phyloP scores from a whole-genome alignment of 2,113 vertebrate species.

The Pelodiscus sinensis region DNA sequence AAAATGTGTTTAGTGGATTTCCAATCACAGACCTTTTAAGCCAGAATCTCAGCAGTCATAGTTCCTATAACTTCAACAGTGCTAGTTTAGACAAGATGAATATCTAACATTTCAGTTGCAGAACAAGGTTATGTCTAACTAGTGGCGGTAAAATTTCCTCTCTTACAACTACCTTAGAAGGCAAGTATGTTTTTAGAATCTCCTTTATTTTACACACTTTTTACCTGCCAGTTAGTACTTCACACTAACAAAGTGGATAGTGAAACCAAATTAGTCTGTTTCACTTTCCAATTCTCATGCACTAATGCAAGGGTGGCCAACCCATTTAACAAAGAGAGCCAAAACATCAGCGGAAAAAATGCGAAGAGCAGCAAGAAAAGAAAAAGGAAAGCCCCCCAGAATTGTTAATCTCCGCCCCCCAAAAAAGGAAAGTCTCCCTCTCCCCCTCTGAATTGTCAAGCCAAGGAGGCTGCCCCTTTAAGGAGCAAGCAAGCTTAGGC shows the following conservation, averaged over 20 bases:
- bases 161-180: not conserved
- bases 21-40: not conserved
- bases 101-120: not conserved
- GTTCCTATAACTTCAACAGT: rapidly evolving
- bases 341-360: no score
- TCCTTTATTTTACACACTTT: not conserved
- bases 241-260: not conserved
- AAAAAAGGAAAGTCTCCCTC: no score
- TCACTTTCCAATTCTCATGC: not conserved
- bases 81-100: not conserved
- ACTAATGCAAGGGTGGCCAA: not conserved
- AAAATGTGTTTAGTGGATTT: not conserved
- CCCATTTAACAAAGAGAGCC: no score
- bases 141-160: not conserved
- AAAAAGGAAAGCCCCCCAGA: no score
- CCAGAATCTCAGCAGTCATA: not conserved
- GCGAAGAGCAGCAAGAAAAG: no score
- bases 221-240: not conserved
- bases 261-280: rapidly evolving
- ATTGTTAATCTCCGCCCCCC: no score
- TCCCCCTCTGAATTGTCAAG: no score
- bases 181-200: not conserved
- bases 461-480: no score
- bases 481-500: no score
- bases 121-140: rapidly evolving